These are phyloP conservation scores for Minunthozetes semirufus DNA, from an alignment of 2,888 invertebrate genomes.

Conservation along the genomic window DNA sequence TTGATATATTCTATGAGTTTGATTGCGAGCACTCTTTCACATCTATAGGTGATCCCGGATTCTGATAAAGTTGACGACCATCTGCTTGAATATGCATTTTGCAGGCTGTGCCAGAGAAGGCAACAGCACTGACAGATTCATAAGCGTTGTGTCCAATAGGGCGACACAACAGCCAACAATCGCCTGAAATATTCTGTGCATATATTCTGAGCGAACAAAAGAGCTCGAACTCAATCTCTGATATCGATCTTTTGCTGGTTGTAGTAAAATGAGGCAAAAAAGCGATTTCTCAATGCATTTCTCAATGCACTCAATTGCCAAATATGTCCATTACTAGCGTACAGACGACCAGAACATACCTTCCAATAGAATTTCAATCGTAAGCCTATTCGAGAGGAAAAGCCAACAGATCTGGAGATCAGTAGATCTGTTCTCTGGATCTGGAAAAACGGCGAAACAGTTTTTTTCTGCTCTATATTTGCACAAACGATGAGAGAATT, in stretches of 20 bases:
- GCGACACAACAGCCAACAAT: constrained; percentile 1
- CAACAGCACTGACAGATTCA: not conserved
- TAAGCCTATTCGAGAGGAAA: not conserved
- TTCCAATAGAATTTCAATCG: not conserved
- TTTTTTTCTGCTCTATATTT: not conserved
- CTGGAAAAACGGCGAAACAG: not conserved
- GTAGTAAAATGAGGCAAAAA: not conserved
- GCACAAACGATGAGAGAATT: constrained; percentile 8
- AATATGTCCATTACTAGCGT: constrained; percentile 4
- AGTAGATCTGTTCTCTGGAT: not conserved
- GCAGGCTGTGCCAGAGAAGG: not conserved
- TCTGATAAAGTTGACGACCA: constrained; percentile 27
- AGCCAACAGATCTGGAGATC: not conserved
- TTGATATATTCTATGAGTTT: not conserved
- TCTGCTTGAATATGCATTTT: constrained; percentile 23
- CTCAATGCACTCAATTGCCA: constrained; percentile 5
- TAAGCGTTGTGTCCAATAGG: not conserved
- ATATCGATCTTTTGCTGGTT: constrained; percentile 13
- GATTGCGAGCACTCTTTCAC: constrained; percentile 37
- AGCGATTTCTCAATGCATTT: constrained; percentile 16
- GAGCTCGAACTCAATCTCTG: constrained; percentile 22
- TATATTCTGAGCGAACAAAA: constrained; percentile 7
- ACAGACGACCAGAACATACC: constrained; percentile 17
- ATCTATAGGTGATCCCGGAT: constrained; percentile 24
- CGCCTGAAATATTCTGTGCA: not conserved